These are phyloP conservation scores for Tragelaphus strepsiceros DNA, from an alignment of 2,113 vertebrate species.

Conservation along the genomic window DNA sequence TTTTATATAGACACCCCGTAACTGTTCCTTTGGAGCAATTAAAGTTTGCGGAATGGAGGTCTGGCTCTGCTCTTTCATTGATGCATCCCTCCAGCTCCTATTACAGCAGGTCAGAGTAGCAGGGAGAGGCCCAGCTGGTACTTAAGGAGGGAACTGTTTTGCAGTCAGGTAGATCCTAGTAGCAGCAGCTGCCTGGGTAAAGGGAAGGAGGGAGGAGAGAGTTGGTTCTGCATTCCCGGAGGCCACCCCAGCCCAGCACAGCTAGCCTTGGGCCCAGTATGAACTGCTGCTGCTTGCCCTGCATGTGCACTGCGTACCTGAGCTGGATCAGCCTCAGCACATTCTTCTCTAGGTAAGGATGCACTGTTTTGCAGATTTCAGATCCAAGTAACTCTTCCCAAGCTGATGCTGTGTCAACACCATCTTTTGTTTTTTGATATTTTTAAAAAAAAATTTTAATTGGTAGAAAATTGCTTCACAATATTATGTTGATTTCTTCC, in stretches of 20 bases:
- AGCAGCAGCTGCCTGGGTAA: neutral
- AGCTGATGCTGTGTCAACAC: neutral
- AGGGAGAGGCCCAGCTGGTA: neutral
- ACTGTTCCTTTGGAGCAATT: conserved; percentile 35
- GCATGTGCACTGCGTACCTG: neutral
- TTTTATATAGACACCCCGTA: conserved; percentile 26
- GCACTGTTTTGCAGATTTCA: neutral
- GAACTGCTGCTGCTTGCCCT: neutral
- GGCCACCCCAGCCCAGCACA: neutral
- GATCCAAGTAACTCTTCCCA: neutral
- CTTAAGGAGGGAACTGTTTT: neutral
- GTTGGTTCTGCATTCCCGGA: neutral
- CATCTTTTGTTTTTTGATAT: neutral
- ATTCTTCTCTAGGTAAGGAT: neutral
- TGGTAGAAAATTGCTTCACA: neutral
- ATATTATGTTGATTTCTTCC: neutral
- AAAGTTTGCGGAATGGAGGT: neutral
- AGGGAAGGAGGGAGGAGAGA: neutral
- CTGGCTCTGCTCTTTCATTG: neutral
- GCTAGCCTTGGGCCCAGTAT: neutral
- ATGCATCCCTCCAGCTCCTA: neutral
- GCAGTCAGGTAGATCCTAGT: neutral
- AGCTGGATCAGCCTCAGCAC: neutral
- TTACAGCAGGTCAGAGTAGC: neutral
- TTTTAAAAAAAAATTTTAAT: rapidly evolving